Evolutionary conservation across 2,113 vertebrate genomes (phyloP), one percentile per base, ranked within the genome.

Genomic region (Telmatochromis brichardi): DNA sequence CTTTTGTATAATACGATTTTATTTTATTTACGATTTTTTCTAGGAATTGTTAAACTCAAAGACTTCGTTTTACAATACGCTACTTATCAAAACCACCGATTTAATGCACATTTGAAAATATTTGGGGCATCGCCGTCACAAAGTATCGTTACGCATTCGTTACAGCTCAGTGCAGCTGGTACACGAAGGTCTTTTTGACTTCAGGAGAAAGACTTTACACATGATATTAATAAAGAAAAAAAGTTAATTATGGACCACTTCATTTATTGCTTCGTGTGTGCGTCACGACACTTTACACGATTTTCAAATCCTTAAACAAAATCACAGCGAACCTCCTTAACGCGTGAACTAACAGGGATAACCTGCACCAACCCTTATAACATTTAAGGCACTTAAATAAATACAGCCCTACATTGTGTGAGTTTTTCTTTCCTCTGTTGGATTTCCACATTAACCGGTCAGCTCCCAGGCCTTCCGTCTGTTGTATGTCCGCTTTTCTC

Each of bases 401-500:
- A 78, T 50, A 78, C 23, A 28, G 42, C 42, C 15, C 71, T 15
- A 76, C 71, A 42, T 4, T 73, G 37, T 71, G 37, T 28, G 15
- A 55, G 11, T 21, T 51, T 40, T 47, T 51, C 33, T 57, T 13
- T 35, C 47, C 19, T 65, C 60, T 53, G 45, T 21, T 54, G 47
- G 47, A 53, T 53, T 79, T 79, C 71, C 71, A 50, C 71, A 78
- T 50, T 78, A 78, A 78, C 71, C 26, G 42, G 33, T 45, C 50
- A 53, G 81, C 71, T 80, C 84, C 81, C 84, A 87, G 71, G 73
- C 76, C 78, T 9, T 5, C 84, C 47, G 90, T 89, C 89, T 91
- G 82, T 87, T 92, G 80, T 68, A 82, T 11, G 84, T 45, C 81
- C 60, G 31, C n/a, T 21, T 81, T 85, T 86, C 89, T 80, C 86